phyloP scores from a whole-genome alignment of 2,797 vertebrate species.

The Dendrocincla fuliginosa region DNA sequence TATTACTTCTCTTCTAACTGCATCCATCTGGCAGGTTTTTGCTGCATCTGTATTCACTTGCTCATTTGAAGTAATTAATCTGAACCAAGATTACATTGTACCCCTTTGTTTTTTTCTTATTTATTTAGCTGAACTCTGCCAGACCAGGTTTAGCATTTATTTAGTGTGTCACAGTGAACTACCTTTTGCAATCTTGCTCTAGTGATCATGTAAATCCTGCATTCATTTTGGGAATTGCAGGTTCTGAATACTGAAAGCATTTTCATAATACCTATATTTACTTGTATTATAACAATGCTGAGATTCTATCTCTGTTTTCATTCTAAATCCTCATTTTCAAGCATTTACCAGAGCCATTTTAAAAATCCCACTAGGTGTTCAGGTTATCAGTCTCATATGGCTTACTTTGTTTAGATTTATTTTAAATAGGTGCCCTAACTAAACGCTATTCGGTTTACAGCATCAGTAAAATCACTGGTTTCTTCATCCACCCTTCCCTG shows the following conservation, averaged over 20 bases:
- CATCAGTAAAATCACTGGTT: conserved; percentile 14
- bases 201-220: conserved; percentile 73
- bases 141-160: conserved; percentile 56
- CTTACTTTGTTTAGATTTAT: conserved; percentile 39
- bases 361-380: conserved; percentile 66
- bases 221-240: conserved; percentile 76
- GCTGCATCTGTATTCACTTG: conserved; percentile 36
- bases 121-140: conserved; percentile 57
- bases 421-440: conserved; percentile 38
- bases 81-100: conserved; percentile 58
- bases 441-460: conserved; percentile 32
- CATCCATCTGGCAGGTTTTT: conserved; percentile 44
- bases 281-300: conserved; percentile 55
- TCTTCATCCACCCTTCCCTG: neutral
- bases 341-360: conserved; percentile 67
- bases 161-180: conserved; percentile 65
- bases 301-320: conserved; percentile 60
- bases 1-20: conserved; percentile 28
- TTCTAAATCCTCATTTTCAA: conserved; percentile 74
- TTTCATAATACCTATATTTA: conserved; percentile 74
- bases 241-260: conserved; percentile 71
- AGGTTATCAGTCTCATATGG: conserved; percentile 47
- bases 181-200: conserved; percentile 43
- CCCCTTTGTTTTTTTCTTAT: conserved; percentile 36
- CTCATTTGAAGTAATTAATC: conserved; percentile 67